Evolutionary conservation across 2,888 invertebrate genomes (phyloP), one percentile per base, ranked within the genome.

Genomic region (Camponotus fellah): DNA sequence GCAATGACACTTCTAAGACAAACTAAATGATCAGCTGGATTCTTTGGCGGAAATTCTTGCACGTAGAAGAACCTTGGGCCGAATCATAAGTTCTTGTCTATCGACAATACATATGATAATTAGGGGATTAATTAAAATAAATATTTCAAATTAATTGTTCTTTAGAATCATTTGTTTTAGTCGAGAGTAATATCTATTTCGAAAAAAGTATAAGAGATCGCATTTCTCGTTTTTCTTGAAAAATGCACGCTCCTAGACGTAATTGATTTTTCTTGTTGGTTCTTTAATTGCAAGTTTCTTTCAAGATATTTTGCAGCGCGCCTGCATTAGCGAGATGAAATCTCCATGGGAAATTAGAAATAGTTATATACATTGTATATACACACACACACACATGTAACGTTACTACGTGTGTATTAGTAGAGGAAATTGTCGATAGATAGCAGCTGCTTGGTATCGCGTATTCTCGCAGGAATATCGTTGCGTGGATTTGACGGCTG

Each of bases 401-500:
- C n/a, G 2, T 49, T n/a, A n/a, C 0, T 49, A n/a, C 6, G 49
- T 49, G n/a, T 34, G n/a, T 14, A 21, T 26, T 56, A 17, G 40
- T 43, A 26, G 32, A 60, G 43, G 43, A 60, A 74, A 58, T 37
- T 40, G 26, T 32, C 60, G 40, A 58, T 58, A 58, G 43, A 60
- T 58, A 40, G 10, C 40, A 58, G 26, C 8, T 26, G 58, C 6
- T 58, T 5, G 71, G 72, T 58, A 40, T 72, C 40, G 40, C 14
- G 14, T 56, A 17, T 72, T 58, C 49, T 53, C 26, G 58, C 21
- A 72, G 58, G 72, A 58, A 72, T 72, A 72, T 72, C 72, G 56
- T 56, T 56, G 37, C 71, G 71, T 72, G 14, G 56, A 8, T 26
- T 37, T 56, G 71, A 58, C 58, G 58, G 58, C 58, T 12, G 26